A percentile compares a stretch with the other conserved stretches of the same genome.
Conservation (phyloP, 2,888 invertebrate genomes). For the Napeogenes inachia region DNA sequence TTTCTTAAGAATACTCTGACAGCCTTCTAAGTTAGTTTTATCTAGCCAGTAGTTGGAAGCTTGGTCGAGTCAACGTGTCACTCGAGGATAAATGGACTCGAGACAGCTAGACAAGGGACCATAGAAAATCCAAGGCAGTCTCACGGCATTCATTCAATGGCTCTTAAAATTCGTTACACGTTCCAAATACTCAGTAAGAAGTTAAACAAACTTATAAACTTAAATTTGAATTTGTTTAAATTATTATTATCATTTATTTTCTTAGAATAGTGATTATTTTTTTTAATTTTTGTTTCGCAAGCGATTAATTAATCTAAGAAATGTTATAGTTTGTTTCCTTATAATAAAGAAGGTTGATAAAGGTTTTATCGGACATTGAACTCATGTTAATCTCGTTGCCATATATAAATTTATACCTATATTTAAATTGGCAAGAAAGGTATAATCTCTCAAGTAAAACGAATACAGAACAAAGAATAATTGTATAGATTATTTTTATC, state of each 20-base stretch:
- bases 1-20: background rate
- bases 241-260: slow-evolving; percentile 2
- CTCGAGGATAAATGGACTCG: slow-evolving; percentile 45
- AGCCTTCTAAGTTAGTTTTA: background rate
- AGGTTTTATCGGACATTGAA: slow-evolving; percentile 64
- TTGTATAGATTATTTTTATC: too few relatives aligned
- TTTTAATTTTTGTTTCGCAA: slow-evolving; percentile 37
- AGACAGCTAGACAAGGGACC: slow-evolving; percentile 44
- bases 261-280: slow-evolving; percentile 4
- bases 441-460: too few relatives aligned
- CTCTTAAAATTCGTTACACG: slow-evolving; percentile 19
- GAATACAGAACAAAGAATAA: too few relatives aligned
- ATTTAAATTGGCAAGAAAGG: background rate
- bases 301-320: slow-evolving; percentile 55
- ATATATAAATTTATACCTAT: background rate
- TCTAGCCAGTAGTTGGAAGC: background rate
- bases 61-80: slow-evolving; percentile 32
- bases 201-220: background rate
- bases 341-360: slow-evolving; percentile 66
- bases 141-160: slow-evolving; percentile 14
- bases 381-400: slow-evolving; percentile 33
- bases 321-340: slow-evolving; percentile 45
- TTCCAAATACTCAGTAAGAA: slow-evolving; percentile 4
- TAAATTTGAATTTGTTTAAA: background rate
- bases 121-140: slow-evolving; percentile 46